These are phyloP conservation scores for Lasioglossum pauxillum DNA, from an alignment of 2,888 invertebrate genomes.

Conservation along the genomic window DNA sequence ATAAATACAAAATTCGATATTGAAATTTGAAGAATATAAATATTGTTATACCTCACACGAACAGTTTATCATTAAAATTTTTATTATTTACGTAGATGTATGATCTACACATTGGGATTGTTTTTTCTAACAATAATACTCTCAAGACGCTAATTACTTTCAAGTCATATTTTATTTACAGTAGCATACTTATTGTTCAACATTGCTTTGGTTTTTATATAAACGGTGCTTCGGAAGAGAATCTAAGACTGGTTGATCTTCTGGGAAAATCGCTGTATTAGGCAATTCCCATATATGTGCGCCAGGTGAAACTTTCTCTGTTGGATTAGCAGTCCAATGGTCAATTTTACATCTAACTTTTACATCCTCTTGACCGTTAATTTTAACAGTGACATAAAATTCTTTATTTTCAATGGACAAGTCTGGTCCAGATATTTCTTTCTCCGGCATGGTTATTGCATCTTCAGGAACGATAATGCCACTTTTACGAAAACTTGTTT, in stretches of 20 bases:
- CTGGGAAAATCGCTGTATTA: constrained; percentile 86
- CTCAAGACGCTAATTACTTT: neutral
- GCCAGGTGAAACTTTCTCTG: constrained; percentile 72
- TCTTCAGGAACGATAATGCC: constrained; percentile 90
- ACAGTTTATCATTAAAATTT: neutral
- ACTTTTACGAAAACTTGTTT: constrained; percentile 90
- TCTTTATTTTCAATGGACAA: constrained; percentile 91
- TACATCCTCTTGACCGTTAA: constrained; percentile 90
- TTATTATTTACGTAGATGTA: neutral
- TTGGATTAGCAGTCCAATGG: constrained; percentile 89
- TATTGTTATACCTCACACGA: neutral
- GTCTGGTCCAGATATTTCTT: constrained; percentile 93
- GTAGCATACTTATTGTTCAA: constrained; percentile 16
- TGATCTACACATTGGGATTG: neutral
- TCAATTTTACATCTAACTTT: constrained; percentile 91
- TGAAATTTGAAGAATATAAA: too few species aligned
- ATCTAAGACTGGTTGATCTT: constrained; percentile 84
- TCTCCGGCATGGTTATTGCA: constrained; percentile 90
- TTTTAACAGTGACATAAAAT: constrained; percentile 91
- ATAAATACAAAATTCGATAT: too few species aligned
- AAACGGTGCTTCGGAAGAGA: constrained; percentile 71
- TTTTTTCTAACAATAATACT: constrained; percentile 3
- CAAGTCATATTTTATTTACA: constrained; percentile 50
- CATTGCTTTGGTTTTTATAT: neutral
- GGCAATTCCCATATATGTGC: constrained; percentile 85